These are phyloP conservation scores for Platyrinchus mystaceus DNA, from an alignment of 2,797 vertebrate species.

Conservation along the genomic window DNA sequence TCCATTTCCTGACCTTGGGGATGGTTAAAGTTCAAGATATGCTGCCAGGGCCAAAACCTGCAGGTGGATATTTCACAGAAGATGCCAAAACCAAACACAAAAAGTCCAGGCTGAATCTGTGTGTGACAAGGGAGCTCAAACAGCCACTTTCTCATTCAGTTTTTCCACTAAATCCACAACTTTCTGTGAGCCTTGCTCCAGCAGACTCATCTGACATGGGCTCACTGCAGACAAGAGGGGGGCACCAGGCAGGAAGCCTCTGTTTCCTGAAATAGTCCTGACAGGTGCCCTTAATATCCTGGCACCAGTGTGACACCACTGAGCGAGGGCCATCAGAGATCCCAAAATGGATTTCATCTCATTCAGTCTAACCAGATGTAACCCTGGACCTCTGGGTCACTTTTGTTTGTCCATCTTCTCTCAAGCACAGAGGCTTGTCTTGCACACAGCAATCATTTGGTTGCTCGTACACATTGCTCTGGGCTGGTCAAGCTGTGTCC, in stretches of 20 bases:
- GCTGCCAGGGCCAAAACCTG: background rate
- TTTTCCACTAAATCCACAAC: background rate
- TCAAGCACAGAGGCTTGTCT: background rate
- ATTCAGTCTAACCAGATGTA: background rate
- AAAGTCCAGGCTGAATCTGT: background rate
- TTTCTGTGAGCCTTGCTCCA: background rate
- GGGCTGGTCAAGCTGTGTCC: background rate
- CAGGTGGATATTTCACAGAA: no score
- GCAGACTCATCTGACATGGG: background rate
- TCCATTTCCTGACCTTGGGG: background rate
- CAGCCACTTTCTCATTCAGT: background rate
- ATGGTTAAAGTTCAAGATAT: fast-evolving
- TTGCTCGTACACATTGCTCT: fast-evolving
- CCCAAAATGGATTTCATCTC: constrained; percentile 1
- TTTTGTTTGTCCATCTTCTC: background rate
- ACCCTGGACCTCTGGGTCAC: background rate
- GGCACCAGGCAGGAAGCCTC: background rate
- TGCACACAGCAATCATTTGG: fast-evolving
- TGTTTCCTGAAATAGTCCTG: constrained; percentile 31
- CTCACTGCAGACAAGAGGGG: background rate
- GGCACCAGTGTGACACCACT: background rate
- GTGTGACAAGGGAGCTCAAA: background rate
- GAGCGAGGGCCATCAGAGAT: background rate
- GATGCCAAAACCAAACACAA: background rate
- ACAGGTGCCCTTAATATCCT: constrained; percentile 33